These are phyloP conservation scores for Erpetoichthys calabaricus DNA, from an alignment of 2,797 vertebrate species.

Conservation along the genomic window DNA sequence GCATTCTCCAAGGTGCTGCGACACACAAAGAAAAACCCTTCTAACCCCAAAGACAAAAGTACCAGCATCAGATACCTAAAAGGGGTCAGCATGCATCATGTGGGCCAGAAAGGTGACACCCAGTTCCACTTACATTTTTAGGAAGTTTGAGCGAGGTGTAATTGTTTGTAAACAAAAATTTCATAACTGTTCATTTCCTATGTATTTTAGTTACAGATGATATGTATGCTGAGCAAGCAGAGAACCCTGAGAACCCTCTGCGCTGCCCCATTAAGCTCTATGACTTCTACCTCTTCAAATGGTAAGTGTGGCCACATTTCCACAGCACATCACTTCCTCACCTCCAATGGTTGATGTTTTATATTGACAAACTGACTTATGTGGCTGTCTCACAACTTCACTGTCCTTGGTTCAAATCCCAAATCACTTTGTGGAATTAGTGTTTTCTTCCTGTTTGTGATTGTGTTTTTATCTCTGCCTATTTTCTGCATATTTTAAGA, in stretches of 20 bases:
- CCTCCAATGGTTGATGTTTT: neutral
- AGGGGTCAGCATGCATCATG: conserved; percentile 72
- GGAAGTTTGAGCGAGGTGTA: too few species aligned
- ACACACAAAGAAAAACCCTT: conserved; percentile 91
- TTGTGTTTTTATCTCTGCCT: too few species aligned
- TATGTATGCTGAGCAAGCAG: conserved; percentile 92
- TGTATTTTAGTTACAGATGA: conserved; percentile 79
- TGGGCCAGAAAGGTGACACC: conserved; percentile 81
- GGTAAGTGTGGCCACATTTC: conserved; percentile 51
- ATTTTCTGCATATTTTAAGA: too few species aligned
- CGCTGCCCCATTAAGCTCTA: conserved; percentile 95
- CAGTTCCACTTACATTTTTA: too few species aligned
- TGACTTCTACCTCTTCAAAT: conserved; percentile 99
- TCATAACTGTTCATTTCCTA: neutral
- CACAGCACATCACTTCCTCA: conserved; percentile 29
- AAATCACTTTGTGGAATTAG: too few species aligned
- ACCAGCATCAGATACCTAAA: conserved; percentile 91
- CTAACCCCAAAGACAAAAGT: conserved; percentile 94
- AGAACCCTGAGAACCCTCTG: conserved; percentile 87
- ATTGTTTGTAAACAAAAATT: too few species aligned
- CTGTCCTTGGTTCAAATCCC: too few species aligned
- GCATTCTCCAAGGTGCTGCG: conserved; percentile 91
- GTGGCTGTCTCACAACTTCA: too few species aligned
- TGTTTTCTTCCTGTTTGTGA: too few species aligned
- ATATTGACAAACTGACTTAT: too few species aligned